A percentile compares a stretch with the other conserved stretches of the same genome.
These are phyloP conservation scores for Pimephales promelas DNA, from an alignment of 2,113 vertebrate species.

Conservation along the genomic window DNA sequence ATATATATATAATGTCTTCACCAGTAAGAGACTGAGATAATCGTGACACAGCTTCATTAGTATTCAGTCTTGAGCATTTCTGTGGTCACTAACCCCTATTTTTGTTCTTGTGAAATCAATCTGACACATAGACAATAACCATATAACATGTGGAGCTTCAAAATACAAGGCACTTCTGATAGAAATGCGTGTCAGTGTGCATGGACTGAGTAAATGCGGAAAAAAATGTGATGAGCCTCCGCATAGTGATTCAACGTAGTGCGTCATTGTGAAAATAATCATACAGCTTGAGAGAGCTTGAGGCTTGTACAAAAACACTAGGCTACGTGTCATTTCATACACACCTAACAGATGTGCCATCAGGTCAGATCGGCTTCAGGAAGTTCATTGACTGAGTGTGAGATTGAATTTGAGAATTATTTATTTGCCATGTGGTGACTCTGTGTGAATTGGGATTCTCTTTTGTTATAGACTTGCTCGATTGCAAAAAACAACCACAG, in stretches of 20 bases:
- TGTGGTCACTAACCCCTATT: not conserved
- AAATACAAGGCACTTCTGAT: not conserved
- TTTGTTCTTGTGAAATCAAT: not conserved
- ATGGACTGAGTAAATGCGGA: not conserved
- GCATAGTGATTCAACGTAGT: constrained; percentile 18
- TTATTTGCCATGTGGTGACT: not conserved
- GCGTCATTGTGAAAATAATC: not conserved
- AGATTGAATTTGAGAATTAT: not conserved
- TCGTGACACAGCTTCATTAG: not conserved
- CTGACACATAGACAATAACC: not conserved
- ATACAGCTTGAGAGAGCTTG: not conserved
- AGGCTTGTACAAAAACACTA: not conserved
- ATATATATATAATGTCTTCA: not conserved
- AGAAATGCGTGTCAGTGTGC: not conserved
- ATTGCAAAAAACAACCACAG: not conserved
- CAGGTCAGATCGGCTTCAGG: constrained; percentile 6
- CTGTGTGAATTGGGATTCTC: not conserved
- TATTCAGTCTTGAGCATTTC: not conserved
- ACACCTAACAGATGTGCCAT: constrained; percentile 10
- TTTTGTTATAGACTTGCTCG: not conserved
- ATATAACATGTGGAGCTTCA: not conserved
- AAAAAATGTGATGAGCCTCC: not conserved
- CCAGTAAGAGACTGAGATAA: not conserved
- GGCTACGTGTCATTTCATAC: not conserved
- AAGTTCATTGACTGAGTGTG: constrained; percentile 7